These are phyloP conservation scores for Homarus americanus DNA, from an alignment of 1,140 invertebrate species.

Conservation along the genomic window DNA sequence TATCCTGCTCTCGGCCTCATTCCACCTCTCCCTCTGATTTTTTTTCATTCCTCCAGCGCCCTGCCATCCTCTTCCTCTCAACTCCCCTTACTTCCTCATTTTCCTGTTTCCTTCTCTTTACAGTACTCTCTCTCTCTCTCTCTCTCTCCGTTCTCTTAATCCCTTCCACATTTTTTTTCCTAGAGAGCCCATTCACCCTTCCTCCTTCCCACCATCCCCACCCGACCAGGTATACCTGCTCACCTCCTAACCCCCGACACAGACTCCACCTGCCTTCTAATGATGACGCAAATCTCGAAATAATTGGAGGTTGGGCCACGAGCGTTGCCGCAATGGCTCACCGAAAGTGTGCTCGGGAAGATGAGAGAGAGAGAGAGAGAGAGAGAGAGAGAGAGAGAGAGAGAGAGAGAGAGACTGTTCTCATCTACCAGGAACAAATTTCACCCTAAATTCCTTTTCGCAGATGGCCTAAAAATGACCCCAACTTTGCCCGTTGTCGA, in stretches of 20 bases:
- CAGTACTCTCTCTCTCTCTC: not conserved
- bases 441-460: not conserved
- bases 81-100: not conserved
- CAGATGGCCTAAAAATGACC: constrained; percentile 2
- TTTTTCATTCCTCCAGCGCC: not conserved
- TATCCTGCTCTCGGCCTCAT: not conserved
- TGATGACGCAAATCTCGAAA: constrained; percentile 35
- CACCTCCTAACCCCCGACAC: not conserved
- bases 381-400: constrained; percentile 15
- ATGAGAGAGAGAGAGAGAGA: not conserved
- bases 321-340: not conserved
- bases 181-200: no score
- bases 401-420: not conserved
- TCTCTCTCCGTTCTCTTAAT: not conserved
- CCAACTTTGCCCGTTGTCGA: not conserved
- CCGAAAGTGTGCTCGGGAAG: not conserved
- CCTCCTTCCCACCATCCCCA: not conserved
- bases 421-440: not conserved
- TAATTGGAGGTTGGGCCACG: constrained; percentile 9
- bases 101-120: not conserved
- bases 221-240: no score
- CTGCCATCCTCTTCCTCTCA: not conserved
- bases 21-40: not conserved
- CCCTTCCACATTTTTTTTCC: not conserved
- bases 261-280: not conserved